Percentiles rank a stretch among this genome's conserved stretches.
These are phyloP conservation scores for Pseudoips prasinana DNA, from an alignment of 2,888 invertebrate genomes.

Conservation along the genomic window DNA sequence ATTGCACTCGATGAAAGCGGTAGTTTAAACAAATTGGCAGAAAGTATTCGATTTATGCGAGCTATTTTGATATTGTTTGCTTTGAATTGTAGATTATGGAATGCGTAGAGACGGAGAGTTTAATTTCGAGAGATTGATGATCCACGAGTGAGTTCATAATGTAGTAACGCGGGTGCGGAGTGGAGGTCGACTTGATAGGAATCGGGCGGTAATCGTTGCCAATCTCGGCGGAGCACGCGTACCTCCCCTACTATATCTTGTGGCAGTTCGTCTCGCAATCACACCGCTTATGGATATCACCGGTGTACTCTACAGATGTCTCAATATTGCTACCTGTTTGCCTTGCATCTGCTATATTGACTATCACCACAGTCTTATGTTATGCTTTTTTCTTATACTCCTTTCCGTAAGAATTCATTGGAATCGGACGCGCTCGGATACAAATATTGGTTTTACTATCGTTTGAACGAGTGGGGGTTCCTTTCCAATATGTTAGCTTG, in stretches of 20 bases:
- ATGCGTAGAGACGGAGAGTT: conserved; percentile 14
- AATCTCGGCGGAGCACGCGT: conserved; percentile 56
- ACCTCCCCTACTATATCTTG: conserved; percentile 41
- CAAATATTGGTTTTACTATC: conserved; percentile 55
- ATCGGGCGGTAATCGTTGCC: conserved; percentile 54
- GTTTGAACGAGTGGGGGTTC: conserved; percentile 38
- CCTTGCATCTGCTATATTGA: conserved; percentile 59
- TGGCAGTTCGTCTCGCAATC: conserved; percentile 39
- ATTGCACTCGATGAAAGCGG: conserved; percentile 52
- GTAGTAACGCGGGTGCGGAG: conserved; percentile 8
- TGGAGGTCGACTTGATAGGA: conserved; percentile 28
- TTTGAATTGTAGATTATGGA: conserved; percentile 14
- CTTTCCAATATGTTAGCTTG: conserved; percentile 41
- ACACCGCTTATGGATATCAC: conserved; percentile 56
- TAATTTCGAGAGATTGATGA: conserved; percentile 31
- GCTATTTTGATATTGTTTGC: conserved; percentile 31
- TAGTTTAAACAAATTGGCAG: conserved; percentile 44
- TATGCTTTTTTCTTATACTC: conserved; percentile 56
- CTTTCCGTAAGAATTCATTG: conserved; percentile 49
- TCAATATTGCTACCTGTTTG: conserved; percentile 69
- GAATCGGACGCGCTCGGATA: conserved; percentile 42
- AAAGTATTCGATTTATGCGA: conserved; percentile 42
- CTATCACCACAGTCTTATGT: conserved; percentile 47
- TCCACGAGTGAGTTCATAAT: conserved; percentile 21
- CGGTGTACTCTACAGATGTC: conserved; percentile 49